Conservation (phyloP, 2,797 vertebrate genomes). For the Euphonia xanthogaster region DNA sequence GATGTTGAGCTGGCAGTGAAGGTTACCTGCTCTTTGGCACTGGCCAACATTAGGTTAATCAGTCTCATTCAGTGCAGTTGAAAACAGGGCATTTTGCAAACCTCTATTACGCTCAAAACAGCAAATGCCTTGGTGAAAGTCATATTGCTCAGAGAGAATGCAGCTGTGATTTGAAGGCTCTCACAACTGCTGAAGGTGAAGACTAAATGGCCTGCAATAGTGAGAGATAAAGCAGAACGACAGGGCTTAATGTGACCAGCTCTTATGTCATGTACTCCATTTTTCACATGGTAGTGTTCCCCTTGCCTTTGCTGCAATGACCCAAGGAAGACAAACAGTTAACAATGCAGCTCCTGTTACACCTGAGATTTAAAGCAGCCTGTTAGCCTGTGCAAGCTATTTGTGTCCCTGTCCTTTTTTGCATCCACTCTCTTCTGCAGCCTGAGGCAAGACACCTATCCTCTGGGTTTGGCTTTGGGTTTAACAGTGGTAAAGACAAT, state of each 20-base stretch:
- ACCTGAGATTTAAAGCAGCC: background rate
- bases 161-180: background rate
- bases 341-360: background rate
- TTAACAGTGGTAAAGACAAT: background rate
- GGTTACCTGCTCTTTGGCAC: background rate
- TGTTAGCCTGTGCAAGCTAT: background rate
- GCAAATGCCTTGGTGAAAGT: background rate
- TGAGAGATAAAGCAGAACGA: background rate
- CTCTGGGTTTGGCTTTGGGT: background rate
- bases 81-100: constrained; percentile 9
- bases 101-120: background rate
- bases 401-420: background rate
- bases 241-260: background rate
- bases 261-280: background rate
- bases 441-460: background rate
- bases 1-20: background rate
- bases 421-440: background rate
- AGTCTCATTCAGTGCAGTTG: background rate
- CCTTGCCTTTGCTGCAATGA: background rate
- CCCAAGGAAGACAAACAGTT: background rate
- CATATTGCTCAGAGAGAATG: background rate
- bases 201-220: background rate
- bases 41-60: background rate
- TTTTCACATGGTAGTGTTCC: background rate
- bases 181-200: background rate